These are phyloP conservation scores for Contarinia nasturtii DNA, from an alignment of 1,140 invertebrate genomes.

Conservation along the genomic window DNA sequence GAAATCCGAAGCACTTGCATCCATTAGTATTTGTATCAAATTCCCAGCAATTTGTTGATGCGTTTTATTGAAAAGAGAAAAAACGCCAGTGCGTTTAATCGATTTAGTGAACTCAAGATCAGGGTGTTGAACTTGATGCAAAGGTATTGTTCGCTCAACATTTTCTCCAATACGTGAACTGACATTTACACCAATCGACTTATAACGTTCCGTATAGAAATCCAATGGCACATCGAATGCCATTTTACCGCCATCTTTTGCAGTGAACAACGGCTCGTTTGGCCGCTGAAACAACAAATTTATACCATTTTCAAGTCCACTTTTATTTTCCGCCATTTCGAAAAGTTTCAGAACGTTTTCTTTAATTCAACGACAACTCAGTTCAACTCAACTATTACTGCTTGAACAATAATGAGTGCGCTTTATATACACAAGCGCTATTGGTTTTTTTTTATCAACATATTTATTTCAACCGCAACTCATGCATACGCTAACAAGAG, in stretches of 20 bases:
- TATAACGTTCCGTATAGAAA: conserved; percentile 19
- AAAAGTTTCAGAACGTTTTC: no score
- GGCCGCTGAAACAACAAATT: conserved; percentile 39
- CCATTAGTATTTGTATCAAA: conserved; percentile 31
- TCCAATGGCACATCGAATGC: conserved; percentile 37
- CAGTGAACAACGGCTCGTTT: conserved; percentile 38
- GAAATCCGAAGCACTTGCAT: conserved; percentile 12
- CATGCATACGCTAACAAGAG: no score
- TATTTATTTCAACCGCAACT: no score
- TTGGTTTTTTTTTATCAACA: no score
- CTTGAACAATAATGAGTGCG: no score
- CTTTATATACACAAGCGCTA: no score
- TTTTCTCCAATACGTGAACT: not conserved
- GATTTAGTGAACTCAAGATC: conserved; percentile 12
- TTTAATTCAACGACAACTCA: no score
- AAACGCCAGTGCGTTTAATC: conserved; percentile 18
- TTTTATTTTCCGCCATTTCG: no score
- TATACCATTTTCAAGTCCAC: conserved; percentile 7
- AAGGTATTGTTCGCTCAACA: not conserved
- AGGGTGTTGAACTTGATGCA: conserved; percentile 6
- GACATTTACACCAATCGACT: conserved; percentile 4
- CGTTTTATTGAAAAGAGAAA: conserved; percentile 34
- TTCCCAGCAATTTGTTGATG: conserved; percentile 32
- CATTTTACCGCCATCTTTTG: conserved; percentile 33
- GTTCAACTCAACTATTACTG: no score